phyloP scores from a whole-genome alignment of 1,140 invertebrate genomes.

The Thaumetopoea pityocampa region DNA sequence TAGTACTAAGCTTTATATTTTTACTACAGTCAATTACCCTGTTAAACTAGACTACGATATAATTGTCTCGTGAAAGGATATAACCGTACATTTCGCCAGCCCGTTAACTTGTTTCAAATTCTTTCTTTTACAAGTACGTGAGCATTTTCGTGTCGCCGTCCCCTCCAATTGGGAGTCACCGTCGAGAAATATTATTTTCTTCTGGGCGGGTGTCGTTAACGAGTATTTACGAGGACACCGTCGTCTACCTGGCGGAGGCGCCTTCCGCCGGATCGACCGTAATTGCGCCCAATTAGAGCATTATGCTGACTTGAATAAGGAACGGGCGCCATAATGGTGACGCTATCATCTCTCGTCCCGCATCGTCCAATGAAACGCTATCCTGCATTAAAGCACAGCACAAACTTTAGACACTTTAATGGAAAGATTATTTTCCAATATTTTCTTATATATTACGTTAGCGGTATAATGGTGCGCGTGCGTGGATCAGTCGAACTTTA shows the following conservation, averaged over 20 bases:
- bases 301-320: slow-evolving; percentile 72
- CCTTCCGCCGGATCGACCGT: slow-evolving; percentile 57
- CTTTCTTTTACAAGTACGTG: slow-evolving; percentile 49
- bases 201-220: slow-evolving; percentile 61
- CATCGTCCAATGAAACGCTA: slow-evolving; percentile 50
- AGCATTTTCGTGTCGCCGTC: slow-evolving; percentile 54
- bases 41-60: no score
- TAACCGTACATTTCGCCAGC: slow-evolving; percentile 38
- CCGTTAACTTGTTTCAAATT: slow-evolving; percentile 56
- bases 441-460: no score
- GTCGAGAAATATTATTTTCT: slow-evolving; percentile 69
- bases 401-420: no score
- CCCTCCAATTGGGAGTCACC: slow-evolving; percentile 49
- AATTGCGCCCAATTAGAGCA: slow-evolving; percentile 73
- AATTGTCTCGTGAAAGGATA: slow-evolving; percentile 35
- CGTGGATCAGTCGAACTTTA: no score
- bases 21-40: no score
- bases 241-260: slow-evolving; percentile 61
- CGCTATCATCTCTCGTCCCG: slow-evolving; percentile 46
- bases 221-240: slow-evolving; percentile 68
- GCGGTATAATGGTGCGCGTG: no score
- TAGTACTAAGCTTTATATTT: no score
- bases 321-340: slow-evolving; percentile 63
- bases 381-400: no score
- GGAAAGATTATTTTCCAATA: no score